These are phyloP conservation scores for Synergus japonicus DNA, from an alignment of 2,888 invertebrate species.

Conservation along the genomic window DNA sequence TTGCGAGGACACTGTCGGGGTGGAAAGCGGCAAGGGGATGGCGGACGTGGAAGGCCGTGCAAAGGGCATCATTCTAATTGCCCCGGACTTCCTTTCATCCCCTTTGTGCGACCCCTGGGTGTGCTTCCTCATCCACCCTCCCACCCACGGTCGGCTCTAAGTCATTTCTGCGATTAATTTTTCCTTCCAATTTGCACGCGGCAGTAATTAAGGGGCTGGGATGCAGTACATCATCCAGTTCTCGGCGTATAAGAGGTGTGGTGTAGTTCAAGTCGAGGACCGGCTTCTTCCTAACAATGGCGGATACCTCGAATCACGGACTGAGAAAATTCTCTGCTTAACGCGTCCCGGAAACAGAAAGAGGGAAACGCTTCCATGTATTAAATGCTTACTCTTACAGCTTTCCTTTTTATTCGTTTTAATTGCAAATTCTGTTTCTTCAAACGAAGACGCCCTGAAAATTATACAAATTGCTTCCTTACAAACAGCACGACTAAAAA, in stretches of 20 bases:
- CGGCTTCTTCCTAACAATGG: slow-evolving; percentile 72
- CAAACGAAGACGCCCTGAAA: not conserved
- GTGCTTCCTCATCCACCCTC: slow-evolving; percentile 73
- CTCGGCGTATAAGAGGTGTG: slow-evolving; percentile 53
- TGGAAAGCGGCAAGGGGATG: slow-evolving; percentile 45
- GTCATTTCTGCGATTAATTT: slow-evolving; percentile 78
- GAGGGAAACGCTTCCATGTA: slow-evolving; percentile 42
- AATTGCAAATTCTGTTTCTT: slow-evolving; percentile 36
- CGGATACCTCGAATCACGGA: slow-evolving; percentile 51
- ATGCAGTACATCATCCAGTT: slow-evolving; percentile 73
- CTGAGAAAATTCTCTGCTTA: slow-evolving; percentile 38
- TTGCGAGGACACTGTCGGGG: slow-evolving; percentile 42
- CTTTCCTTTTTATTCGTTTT: slow-evolving; percentile 15
- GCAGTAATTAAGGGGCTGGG: slow-evolving; percentile 77
- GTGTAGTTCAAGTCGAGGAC: slow-evolving; percentile 56
- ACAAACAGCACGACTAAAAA: not conserved
- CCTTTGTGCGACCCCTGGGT: slow-evolving; percentile 75
- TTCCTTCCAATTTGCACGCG: slow-evolving; percentile 78
- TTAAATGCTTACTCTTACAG: slow-evolving; percentile 40
- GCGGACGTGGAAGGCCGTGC: slow-evolving; percentile 53
- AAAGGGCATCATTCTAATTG: slow-evolving; percentile 76
- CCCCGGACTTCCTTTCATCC: slow-evolving; percentile 78
- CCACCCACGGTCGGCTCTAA: slow-evolving; percentile 70
- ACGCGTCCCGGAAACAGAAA: slow-evolving; percentile 35
- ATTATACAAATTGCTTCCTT: slow-evolving; percentile 6